Base-by-base conservation (phyloP, 2,797 vertebrate species). In the Chrysocyon brachyurus region DNA sequence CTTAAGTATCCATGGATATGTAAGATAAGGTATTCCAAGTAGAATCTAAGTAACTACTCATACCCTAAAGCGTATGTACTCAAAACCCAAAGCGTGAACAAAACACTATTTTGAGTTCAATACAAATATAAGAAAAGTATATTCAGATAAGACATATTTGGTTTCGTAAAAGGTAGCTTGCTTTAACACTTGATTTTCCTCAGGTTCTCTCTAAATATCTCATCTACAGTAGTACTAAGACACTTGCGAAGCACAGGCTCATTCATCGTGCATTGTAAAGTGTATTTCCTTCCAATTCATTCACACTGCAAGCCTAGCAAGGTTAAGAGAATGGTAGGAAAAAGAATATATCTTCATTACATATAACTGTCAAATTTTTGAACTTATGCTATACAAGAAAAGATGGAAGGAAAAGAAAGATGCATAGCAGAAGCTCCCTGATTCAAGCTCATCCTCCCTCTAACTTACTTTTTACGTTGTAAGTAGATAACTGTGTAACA, bases 1-100 rank as follows among this genome's bases (percentile, higher is more conserved):
- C 92, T 93, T 94, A 93, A 82, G 14, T 92, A 93, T 75, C 72
- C 24, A 54, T 33, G 70, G 70, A 81, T 92, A 83, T 94, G 93
- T 93, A 94, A 93, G 72, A 96, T 31, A 57, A 82, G n/a, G 26
- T 84, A 56, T 52, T 87, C 26, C 31, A 86, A 92, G 91, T 52
- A 52, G 61, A 90, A 36, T 95, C 77, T 90, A 86, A 86, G 46
- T 72, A 92, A 97, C 19, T 26, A 91, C 40, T 90, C 46, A 54
- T 49, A 84, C 40, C 16, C 8, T 56, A n/a, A 91, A 90, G 64
- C 82, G 77, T 63, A 46, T 46, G 40, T 26, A 91, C 40, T 90
- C 46, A 54, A 40, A 84, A 36, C 16, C 8, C 52, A n/a, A 91
- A 90, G 64, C 82, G 72, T 63, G 66, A 6, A 83, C 90, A 87